A percentile compares a stretch with the other conserved stretches of the same genome.
These are phyloP conservation scores for Hylaeus anthracinus DNA, from an alignment of 1,140 invertebrate species.

Conservation along the genomic window DNA sequence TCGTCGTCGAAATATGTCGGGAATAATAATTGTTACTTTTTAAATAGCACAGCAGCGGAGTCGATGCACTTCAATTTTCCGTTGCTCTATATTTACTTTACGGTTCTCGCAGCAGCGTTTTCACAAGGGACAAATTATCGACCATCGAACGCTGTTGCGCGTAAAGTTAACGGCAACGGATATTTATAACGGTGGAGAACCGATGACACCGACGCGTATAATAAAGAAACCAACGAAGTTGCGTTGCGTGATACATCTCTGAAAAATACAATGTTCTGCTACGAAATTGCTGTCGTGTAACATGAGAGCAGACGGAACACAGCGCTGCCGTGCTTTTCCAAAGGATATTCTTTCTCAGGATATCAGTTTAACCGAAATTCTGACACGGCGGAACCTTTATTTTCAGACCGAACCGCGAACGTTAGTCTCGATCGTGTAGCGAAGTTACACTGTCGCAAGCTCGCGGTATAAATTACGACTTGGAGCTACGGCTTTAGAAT, in stretches of 20 bases:
- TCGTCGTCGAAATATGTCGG: not conserved
- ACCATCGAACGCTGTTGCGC: constrained; percentile 29
- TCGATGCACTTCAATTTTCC: not conserved
- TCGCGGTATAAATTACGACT: constrained; percentile 29
- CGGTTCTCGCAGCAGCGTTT: not conserved
- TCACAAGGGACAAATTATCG: constrained; percentile 25
- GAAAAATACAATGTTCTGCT: not conserved
- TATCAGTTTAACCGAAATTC: too few relatives aligned
- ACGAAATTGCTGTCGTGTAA: too few relatives aligned
- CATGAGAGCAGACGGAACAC: too few relatives aligned
- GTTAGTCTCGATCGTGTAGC: too few relatives aligned
- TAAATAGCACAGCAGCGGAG: not conserved
- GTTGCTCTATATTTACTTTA: constrained; percentile 22
- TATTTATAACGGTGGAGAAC: constrained; percentile 37
- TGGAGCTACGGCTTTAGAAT: not conserved
- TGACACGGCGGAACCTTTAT: not conserved
- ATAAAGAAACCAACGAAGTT: constrained; percentile 20
- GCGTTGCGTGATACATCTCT: not conserved
- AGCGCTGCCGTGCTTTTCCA: not conserved
- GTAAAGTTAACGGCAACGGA: constrained; percentile 25
- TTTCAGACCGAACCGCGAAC: not conserved
- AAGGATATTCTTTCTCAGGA: too few relatives aligned
- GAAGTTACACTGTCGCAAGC: not conserved
- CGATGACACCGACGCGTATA: constrained; percentile 24
- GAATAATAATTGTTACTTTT: not conserved